Evolutionary conservation across 2,113 vertebrate genomes (phyloP), one percentile per base, ranked within the genome.

Genomic region (Myrmecophaga tridactyla): DNA sequence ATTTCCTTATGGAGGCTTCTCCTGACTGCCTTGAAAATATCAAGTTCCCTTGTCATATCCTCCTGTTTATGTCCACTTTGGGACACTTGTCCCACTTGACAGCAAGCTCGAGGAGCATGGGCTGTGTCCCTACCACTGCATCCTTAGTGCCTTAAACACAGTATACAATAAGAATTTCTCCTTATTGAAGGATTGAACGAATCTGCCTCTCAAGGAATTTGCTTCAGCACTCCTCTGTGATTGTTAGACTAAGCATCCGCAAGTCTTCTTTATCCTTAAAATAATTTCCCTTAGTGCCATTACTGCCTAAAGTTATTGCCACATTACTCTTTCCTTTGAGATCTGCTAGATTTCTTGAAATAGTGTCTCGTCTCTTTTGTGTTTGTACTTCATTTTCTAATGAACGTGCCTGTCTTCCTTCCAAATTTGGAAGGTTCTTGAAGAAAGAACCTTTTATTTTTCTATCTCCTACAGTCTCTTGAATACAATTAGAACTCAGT

Each of bases 391-490:
- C 34, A 84, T 34, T 85, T 93, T 86, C 67, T 51, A 60, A 53
- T n/a, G 51, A 51, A n/a, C 20, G 4, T 58, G 41, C 48, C 25
- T 48, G 13, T 78, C 81, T 90, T 63, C 13, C 7, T 88, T 18
- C 58, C 41, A 63, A 48, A 43, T 63, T 25, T 72, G 62, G 43
- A 56, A 73, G 72, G 41, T 65, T 39, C 70, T 72, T 46, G 29
- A 72, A 83, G 67, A 87, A 56, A n/a, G n/a, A n/a, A 53, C 70
- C 56, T 92, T 43, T 84, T 78, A 56, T 84, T 84, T 92, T 48
- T 78, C 43, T 53, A 10, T 46, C 60, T 48, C 27, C 51, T 46
- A 48, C 12, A 63, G 70, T 41, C 46, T 76, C 58, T 41, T 39
- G 36, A 34, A 21, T 72, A 41, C 3, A 48, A 25, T 80, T n/a